phyloP scores from a whole-genome alignment of 2,888 invertebrate genomes.

The Chrysopilus asiliformis region DNA sequence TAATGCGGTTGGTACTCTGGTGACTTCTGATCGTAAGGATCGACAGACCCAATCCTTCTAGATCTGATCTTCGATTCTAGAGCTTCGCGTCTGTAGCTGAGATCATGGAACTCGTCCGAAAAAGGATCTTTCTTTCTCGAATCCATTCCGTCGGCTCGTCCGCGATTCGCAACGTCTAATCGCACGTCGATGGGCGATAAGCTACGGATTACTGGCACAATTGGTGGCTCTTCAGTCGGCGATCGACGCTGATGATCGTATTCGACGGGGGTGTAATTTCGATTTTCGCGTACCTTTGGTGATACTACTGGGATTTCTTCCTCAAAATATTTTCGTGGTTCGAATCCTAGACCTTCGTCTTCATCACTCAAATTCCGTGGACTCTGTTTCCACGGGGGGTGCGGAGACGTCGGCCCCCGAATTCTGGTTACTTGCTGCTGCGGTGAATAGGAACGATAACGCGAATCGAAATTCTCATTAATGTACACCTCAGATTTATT shows the following conservation, averaged over 20 bases:
- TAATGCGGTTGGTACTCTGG: conserved; percentile 8
- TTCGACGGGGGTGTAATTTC: conserved; percentile 1
- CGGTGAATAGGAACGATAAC: conserved; percentile 13
- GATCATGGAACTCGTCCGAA: conserved; percentile 39
- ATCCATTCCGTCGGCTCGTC: conserved; percentile 54
- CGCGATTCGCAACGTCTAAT: conserved; percentile 32
- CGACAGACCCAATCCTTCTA: conserved; percentile 35
- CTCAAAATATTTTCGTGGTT: conserved; percentile 39
- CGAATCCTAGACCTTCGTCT: conserved; percentile 66
- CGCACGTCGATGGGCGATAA: conserved; percentile 36
- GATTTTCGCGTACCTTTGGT: conserved; percentile 1
- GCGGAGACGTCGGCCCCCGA: conserved; percentile 23
- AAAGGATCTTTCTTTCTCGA: conserved; percentile 39
- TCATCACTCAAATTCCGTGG: conserved; percentile 48
- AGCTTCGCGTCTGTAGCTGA: conserved; percentile 59
- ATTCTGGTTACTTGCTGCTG: conserved; percentile 20
- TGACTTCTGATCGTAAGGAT: conserved; percentile 39
- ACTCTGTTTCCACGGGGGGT: conserved; percentile 32
- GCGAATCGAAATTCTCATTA: conserved; percentile 17
- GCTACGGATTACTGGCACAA: conserved; percentile 48
- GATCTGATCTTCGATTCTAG: conserved; percentile 63
- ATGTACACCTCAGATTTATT: conserved; percentile 19
- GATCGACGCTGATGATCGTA: too few species aligned
- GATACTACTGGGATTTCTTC: conserved; percentile 24
- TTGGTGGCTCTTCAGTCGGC: conserved; percentile 41